These are phyloP conservation scores for Hirundichthys speculiger DNA, from an alignment of 2,113 vertebrate species.

Conservation along the genomic window DNA sequence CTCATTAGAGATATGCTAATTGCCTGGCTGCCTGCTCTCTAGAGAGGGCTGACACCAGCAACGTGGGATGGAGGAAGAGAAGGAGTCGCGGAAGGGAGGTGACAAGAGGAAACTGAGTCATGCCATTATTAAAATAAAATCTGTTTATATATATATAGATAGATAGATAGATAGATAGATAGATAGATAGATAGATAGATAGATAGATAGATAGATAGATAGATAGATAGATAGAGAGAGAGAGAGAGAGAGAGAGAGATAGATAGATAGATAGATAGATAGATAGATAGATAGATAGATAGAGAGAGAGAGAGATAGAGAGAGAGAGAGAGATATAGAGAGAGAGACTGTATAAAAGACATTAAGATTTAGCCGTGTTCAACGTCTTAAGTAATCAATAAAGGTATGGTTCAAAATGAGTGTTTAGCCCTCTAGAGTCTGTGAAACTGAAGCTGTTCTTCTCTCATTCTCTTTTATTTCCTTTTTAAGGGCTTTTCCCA, in stretches of 20 bases:
- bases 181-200: no score
- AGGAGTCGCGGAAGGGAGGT: slow-evolving; percentile 9
- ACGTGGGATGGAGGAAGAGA: slow-evolving; percentile 39
- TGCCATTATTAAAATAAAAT: slow-evolving; percentile 5
- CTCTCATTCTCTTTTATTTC: slow-evolving; percentile 64
- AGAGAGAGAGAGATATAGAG: no score
- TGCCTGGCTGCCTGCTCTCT: slow-evolving; percentile 72
- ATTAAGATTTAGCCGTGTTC: no score
- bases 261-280: slow-evolving; percentile 15
- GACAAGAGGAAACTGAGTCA: slow-evolving; percentile 50
- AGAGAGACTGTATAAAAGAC: no score
- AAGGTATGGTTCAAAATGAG: slow-evolving; percentile 51
- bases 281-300: no score
- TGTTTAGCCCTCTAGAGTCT: slow-evolving; percentile 51
- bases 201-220: no score
- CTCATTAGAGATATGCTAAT: slow-evolving; percentile 86
- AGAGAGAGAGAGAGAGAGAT: background rate
- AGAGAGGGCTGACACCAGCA: slow-evolving; percentile 68
- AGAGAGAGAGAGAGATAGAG: no score
- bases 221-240: no score
- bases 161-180: slow-evolving; percentile 25
- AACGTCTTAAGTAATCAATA: slow-evolving; percentile 60
- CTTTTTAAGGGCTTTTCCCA: slow-evolving; percentile 72
- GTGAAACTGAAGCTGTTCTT: slow-evolving; percentile 52
- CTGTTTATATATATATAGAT: slow-evolving; percentile 5